These are phyloP conservation scores for Tenthredo amoena DNA, from an alignment of 2,888 invertebrate species.

Conservation along the genomic window DNA sequence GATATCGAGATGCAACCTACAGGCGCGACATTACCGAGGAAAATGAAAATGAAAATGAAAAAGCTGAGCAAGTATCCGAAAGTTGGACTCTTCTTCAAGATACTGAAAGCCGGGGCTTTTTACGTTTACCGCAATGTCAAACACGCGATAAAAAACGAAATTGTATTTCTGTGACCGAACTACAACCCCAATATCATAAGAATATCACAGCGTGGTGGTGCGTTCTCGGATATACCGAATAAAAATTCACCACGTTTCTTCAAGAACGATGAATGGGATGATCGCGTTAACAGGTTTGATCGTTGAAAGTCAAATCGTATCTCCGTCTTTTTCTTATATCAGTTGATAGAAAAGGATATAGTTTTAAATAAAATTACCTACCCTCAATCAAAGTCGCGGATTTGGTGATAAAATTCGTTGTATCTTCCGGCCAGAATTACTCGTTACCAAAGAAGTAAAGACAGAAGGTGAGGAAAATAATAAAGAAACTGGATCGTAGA, in stretches of 20 bases:
- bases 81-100: slow-evolving; percentile 62
- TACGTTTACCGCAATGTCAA: slow-evolving; percentile 66
- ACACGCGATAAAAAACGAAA: slow-evolving; percentile 66
- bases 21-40: slow-evolving; percentile 54
- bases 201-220: neutral
- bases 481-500: neutral
- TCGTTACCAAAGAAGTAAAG: neutral
- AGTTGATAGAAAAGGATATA: neutral
- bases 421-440: neutral
- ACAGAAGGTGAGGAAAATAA: neutral
- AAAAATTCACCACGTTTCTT: neutral
- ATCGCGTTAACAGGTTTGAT: neutral
- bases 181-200: neutral
- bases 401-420: neutral
- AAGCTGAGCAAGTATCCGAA: slow-evolving; percentile 58
- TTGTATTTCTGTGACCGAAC: slow-evolving; percentile 64
- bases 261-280: neutral
- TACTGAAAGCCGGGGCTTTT: slow-evolving; percentile 62
- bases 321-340: neutral
- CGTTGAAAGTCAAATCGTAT: neutral
- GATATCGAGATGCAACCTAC: neutral
- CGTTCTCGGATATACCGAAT: neutral
- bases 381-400: neutral
- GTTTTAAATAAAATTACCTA: neutral
- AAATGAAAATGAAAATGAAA: slow-evolving; percentile 61